phyloP scores from a whole-genome alignment of 2,113 vertebrate genomes.

The Gallinago paraguaiae region DNA sequence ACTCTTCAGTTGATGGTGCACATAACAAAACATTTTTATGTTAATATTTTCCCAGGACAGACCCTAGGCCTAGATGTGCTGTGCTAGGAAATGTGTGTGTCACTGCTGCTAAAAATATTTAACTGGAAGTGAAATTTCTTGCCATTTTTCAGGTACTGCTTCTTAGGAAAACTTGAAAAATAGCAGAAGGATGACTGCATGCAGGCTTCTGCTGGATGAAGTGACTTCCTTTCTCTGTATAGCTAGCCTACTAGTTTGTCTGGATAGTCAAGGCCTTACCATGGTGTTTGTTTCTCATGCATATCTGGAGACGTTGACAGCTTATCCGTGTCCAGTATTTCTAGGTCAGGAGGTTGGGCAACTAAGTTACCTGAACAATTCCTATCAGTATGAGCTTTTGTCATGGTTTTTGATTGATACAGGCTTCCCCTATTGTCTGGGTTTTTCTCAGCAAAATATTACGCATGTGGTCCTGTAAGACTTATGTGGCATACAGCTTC shows the following conservation, averaged over 20 bases:
- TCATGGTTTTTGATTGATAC: neutral
- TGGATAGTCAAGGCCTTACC: neutral
- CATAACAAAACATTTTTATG: neutral
- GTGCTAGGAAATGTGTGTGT: neutral
- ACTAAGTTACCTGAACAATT: neutral
- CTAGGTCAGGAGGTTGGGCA: neutral
- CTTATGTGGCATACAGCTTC: neutral
- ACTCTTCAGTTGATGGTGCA: neutral
- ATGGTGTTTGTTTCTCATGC: neutral
- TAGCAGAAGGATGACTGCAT: neutral
- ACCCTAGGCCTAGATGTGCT: neutral
- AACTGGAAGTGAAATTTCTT: neutral
- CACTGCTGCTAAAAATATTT: neutral
- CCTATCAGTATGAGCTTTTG: neutral
- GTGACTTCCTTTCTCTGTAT: neutral
- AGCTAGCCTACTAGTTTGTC: neutral
- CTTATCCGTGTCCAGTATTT: neutral
- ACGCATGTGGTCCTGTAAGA: accelerated
- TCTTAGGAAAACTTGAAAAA: neutral
- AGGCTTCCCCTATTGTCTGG: neutral
- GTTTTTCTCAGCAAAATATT: neutral
- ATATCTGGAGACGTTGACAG: neutral
- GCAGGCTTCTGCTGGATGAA: neutral
- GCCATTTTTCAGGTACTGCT: neutral
- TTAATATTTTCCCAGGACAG: neutral